Evolutionary conservation across 2,113 vertebrate species (phyloP).

Genomic region (Urocitellus parryii): DNA sequence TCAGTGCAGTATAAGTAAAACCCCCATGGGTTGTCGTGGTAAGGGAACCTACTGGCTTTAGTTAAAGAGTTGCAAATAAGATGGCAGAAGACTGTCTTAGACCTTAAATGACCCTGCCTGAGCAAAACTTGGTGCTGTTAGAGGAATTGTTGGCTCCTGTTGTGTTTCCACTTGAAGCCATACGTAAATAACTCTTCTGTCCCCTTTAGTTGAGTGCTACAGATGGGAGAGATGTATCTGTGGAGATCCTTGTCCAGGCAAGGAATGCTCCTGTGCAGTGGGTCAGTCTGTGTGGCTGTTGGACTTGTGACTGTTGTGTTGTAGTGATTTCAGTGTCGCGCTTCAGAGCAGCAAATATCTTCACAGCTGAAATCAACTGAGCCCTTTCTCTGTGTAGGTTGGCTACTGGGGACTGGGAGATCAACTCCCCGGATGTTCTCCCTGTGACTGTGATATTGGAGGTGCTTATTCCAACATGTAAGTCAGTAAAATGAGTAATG

Average conservation of each 20-base stretch:
- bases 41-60: not conserved
- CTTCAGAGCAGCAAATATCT: slow-evolving; percentile 43
- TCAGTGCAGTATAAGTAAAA: not conserved
- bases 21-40: not conserved
- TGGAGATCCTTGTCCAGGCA: not conserved
- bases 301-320: not conserved
- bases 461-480: slow-evolving; percentile 89
- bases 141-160: not conserved
- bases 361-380: not conserved
- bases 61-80: not conserved
- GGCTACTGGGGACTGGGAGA: slow-evolving; percentile 93
- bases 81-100: not conserved
- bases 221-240: not conserved
- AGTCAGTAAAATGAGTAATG: slow-evolving; percentile 67
- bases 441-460: slow-evolving; percentile 93
- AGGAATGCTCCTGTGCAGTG: not conserved
- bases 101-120: not conserved
- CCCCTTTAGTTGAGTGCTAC: not conserved
- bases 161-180: not conserved
- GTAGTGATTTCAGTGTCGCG: not conserved
- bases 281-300: not conserved
- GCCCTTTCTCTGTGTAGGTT: slow-evolving; percentile 82
- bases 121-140: not conserved
- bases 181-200: not conserved
- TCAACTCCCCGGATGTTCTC: slow-evolving; percentile 88